These are phyloP conservation scores for Arvicanthis niloticus DNA, from an alignment of 2,113 vertebrate genomes.

Conservation along the genomic window DNA sequence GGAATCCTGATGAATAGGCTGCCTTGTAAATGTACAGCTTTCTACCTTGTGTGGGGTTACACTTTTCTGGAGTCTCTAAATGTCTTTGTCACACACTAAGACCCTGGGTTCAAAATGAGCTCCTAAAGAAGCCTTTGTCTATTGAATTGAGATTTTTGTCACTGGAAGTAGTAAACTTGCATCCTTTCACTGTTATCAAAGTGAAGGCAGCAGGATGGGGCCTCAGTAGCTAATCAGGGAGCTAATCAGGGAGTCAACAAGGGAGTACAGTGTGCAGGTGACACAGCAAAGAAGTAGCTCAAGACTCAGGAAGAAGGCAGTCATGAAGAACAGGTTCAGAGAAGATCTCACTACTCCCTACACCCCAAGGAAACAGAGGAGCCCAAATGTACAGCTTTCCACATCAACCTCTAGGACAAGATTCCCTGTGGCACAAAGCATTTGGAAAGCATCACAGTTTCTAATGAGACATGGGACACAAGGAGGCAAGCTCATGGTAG, in stretches of 20 bases:
- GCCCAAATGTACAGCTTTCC: background rate
- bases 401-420: background rate
- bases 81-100: conserved; percentile 72
- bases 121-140: conserved; percentile 80
- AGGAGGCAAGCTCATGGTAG: background rate
- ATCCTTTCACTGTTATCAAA: background rate
- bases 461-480: background rate
- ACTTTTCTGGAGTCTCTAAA: conserved; percentile 66
- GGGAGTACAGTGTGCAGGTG: background rate
- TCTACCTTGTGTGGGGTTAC: conserved; percentile 67
- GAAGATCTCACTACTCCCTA: background rate
- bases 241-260: background rate
- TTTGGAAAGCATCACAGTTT: background rate
- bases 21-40: background rate
- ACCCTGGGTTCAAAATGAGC: conserved; percentile 64
- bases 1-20: background rate
- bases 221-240: background rate
- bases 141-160: conserved; percentile 63
- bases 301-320: background rate
- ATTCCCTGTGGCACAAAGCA: background rate
- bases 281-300: background rate
- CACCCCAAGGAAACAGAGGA: background rate
- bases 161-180: background rate
- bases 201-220: background rate
- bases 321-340: background rate